phyloP scores from a whole-genome alignment of 2,113 vertebrate species.

The Heterotilapia buettikoferi region DNA sequence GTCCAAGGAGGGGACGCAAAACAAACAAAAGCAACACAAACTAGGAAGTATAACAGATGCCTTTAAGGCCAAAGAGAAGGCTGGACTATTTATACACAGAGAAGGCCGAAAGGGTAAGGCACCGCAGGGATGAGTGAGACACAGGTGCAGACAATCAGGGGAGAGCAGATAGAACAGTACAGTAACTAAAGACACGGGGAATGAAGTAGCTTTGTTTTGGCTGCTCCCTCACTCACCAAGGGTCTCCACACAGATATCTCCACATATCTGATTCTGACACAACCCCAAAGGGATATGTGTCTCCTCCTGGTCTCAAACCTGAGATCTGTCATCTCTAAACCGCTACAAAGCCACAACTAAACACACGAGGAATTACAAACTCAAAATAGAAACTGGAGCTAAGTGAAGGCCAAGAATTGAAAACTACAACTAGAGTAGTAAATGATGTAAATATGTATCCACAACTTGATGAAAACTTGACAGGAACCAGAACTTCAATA shows the following conservation, averaged over 20 bases:
- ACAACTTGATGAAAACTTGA: not conserved
- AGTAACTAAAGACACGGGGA: not conserved
- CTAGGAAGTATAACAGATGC: not conserved
- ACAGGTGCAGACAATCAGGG: not conserved
- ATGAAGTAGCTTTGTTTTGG: not conserved
- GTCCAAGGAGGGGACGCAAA: not conserved
- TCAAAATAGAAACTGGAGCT: not conserved
- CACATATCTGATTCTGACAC: not conserved
- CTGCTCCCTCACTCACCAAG: not conserved
- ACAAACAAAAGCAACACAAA: not conserved
- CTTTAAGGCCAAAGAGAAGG: not conserved
- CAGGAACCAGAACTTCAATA: not conserved
- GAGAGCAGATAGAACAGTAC: not conserved
- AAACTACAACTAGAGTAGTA: not conserved
- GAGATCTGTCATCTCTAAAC: not conserved
- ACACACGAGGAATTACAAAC: not conserved
- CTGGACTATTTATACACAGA: not conserved
- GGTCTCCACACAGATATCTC: not conserved
- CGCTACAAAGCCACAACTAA: not conserved
- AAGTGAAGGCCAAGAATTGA: not conserved
- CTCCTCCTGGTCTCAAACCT: not conserved
- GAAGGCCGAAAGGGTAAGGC: not conserved
- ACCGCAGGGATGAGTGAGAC: accelerated
- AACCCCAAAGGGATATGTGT: not conserved
- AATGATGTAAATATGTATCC: not conserved